A percentile compares a stretch with the other conserved stretches of the same genome.
Evolutionary conservation across 2,797 vertebrate genomes (phyloP).

Genomic region (Cossypha caffra): DNA sequence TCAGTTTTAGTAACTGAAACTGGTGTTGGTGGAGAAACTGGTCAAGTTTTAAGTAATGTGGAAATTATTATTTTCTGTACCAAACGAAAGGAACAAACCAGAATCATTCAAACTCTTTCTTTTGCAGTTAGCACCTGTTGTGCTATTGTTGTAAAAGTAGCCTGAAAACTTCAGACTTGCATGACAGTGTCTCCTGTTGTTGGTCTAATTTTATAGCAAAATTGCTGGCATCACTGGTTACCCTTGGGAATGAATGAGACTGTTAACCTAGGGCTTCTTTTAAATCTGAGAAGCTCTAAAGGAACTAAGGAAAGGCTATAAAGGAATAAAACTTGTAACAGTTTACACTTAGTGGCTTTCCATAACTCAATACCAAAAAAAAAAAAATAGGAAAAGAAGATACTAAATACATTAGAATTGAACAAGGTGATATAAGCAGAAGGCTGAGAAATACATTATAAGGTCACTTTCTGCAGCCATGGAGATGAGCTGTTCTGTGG

Average conservation of each 20-base stretch:
- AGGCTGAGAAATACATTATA: not conserved
- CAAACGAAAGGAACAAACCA: not conserved
- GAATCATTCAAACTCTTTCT: not conserved
- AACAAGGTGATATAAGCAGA: not conserved
- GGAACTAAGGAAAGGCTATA: not conserved
- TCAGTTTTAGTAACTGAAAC: not conserved
- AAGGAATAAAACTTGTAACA: not conserved
- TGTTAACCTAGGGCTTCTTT: not conserved
- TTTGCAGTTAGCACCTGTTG: not conserved
- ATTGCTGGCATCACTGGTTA: rapidly evolving
- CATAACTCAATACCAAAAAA: not conserved
- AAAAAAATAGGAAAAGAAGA: not conserved
- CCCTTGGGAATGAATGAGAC: not conserved
- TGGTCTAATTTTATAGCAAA: not conserved
- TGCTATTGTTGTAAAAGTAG: not conserved
- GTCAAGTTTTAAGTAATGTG: not conserved
- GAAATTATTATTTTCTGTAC: not conserved
- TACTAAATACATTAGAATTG: not conserved
- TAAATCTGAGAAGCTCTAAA: not conserved
- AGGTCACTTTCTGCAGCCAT: not conserved
- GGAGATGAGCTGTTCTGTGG: not conserved
- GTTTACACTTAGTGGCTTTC: not conserved
- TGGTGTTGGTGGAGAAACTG: rapidly evolving
- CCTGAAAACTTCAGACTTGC: not conserved
- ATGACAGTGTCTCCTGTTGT: not conserved